Percentiles rank a stretch among this genome's conserved stretches.
Evolutionary conservation across 2,888 invertebrate genomes (phyloP).

Genomic region (Pediacus dermestoides): DNA sequence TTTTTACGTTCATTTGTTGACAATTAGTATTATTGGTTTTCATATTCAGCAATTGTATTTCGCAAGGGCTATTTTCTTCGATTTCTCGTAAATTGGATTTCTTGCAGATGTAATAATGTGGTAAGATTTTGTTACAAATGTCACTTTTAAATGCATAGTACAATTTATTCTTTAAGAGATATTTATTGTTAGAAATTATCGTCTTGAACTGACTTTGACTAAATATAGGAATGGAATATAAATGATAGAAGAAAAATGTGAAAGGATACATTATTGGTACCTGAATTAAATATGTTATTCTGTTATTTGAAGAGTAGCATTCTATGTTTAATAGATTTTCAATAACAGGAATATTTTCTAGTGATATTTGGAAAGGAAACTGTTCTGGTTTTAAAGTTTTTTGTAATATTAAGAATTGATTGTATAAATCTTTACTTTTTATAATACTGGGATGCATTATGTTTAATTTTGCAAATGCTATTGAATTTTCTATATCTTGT

Average conservation of each 20-base stretch:
- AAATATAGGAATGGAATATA: slow-evolving; percentile 1
- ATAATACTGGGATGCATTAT: slow-evolving; percentile 15
- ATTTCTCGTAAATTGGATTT: too few relatives aligned
- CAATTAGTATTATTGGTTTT: too few relatives aligned
- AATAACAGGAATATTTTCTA: background rate
- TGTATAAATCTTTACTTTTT: slow-evolving; percentile 10
- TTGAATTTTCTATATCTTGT: slow-evolving; percentile 17
- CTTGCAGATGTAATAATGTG: too few relatives aligned
- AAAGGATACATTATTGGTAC: slow-evolving; percentile 7
- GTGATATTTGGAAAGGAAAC: background rate
- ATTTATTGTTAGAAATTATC: too few relatives aligned
- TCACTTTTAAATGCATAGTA: too few relatives aligned
- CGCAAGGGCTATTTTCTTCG: too few relatives aligned
- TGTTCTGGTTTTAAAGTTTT: background rate
- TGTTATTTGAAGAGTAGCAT: slow-evolving; percentile 8
- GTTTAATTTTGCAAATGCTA: slow-evolving; percentile 9
- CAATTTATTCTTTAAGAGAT: too few relatives aligned
- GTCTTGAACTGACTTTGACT: too few relatives aligned
- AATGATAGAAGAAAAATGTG: background rate
- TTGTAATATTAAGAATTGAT: slow-evolving; percentile 7
- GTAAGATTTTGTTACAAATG: too few relatives aligned
- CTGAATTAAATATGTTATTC: slow-evolving; percentile 7
- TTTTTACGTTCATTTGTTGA: too few relatives aligned
- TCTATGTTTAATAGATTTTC: slow-evolving; percentile 8
- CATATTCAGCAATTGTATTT: too few relatives aligned